Evolutionary conservation across 2,797 vertebrate genomes (phyloP).

Genomic region (Holocentrus rufus): DNA sequence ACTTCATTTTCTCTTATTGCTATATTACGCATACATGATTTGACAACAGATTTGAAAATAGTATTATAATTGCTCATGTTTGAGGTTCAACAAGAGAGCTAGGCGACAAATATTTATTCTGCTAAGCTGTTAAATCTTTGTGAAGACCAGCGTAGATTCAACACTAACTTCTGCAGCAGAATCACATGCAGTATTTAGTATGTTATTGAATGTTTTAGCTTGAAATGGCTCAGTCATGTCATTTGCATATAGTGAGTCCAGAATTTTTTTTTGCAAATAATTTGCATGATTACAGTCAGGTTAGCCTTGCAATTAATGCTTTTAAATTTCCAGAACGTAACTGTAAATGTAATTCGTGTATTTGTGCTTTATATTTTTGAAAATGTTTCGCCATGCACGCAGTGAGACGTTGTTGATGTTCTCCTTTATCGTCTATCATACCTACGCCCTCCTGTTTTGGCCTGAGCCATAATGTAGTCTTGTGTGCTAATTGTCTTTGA

Average conservation of each 20-base stretch:
- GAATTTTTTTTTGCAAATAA: conserved; percentile 14
- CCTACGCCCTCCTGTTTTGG: conserved; percentile 30
- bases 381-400: not conserved
- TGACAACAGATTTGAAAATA: not conserved
- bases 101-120: not conserved
- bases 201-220: conserved; percentile 1
- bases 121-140: not conserved
- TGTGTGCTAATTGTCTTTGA: conserved; percentile 59
- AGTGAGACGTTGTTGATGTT: conserved; percentile 4
- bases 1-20: not conserved
- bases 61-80: too few species aligned
- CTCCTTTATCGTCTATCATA: not conserved
- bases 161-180: not conserved
- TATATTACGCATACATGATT: not conserved
- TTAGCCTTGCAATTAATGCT: not conserved
- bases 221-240: not conserved
- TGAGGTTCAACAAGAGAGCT: not conserved
- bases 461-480: conserved; percentile 32
- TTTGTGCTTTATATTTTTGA: not conserved
- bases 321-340: conserved; percentile 10
- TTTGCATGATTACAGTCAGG: not conserved
- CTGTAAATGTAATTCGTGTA: not conserved
- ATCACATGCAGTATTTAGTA: not conserved
- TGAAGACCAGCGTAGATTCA: not conserved
- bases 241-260: not conserved